Evolutionary conservation across 2,113 vertebrate species (phyloP).

Genomic region (Mionectes macconnelli): DNA sequence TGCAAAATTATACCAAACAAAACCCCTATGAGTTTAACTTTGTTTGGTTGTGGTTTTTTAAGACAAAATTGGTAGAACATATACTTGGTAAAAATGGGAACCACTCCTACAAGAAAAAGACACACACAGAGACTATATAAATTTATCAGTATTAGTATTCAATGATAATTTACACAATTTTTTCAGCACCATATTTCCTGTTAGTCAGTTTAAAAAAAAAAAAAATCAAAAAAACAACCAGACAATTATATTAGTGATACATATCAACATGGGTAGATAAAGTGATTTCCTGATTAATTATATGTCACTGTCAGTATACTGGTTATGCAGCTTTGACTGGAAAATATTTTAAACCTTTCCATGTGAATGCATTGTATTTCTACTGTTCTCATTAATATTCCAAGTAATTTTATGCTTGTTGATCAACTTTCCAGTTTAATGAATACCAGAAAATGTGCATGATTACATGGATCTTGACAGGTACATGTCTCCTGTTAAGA

Average conservation of each 20-base stretch:
- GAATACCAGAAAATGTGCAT: background rate
- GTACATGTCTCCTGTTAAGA: background rate
- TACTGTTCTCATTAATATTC: background rate
- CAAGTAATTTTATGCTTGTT: background rate
- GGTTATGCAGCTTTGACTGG: background rate
- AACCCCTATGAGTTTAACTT: background rate
- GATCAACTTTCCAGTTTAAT: background rate
- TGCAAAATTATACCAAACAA: background rate
- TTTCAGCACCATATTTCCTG: background rate
- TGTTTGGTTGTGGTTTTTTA: background rate
- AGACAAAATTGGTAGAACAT: background rate
- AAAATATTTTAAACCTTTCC: background rate
- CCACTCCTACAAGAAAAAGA: background rate
- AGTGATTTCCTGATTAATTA: slow-evolving; percentile 2
- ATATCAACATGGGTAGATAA: background rate
- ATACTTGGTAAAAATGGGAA: background rate
- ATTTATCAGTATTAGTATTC: background rate
- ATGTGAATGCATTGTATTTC: background rate
- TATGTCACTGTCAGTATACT: background rate
- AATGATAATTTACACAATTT: background rate
- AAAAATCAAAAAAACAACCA: too few relatives aligned
- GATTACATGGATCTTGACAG: background rate
- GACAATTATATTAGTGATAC: background rate
- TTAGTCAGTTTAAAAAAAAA: background rate
- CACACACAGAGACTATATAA: background rate